Percentiles rank a stretch among this genome's conserved stretches.
phyloP scores from a whole-genome alignment of 2,113 vertebrate genomes.

The Peromyscus californicus region DNA sequence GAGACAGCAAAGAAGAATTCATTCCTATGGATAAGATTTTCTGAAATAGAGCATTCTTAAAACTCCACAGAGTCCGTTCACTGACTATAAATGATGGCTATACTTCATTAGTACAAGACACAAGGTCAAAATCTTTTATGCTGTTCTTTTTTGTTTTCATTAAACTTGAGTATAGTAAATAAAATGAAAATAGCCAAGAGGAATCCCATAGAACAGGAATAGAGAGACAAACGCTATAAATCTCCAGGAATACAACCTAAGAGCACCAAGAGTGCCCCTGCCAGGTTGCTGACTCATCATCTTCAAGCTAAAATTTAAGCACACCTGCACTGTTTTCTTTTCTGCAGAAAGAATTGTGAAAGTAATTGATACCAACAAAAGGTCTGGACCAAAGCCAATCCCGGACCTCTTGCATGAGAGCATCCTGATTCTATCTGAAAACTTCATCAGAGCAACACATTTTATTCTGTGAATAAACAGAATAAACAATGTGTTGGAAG shows the following conservation, averaged over 20 bases:
- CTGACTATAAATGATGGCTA: constrained; percentile 18
- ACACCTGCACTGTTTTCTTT: neutral
- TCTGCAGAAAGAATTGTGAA: neutral
- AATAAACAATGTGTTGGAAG: neutral
- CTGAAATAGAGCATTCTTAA: neutral
- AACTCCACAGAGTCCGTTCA: neutral
- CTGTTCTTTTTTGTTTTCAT: neutral
- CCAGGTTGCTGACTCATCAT: neutral
- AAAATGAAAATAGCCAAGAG: constrained; percentile 9
- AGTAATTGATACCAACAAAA: neutral
- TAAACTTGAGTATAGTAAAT: constrained; percentile 41
- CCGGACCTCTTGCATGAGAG: neutral
- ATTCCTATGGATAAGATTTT: neutral
- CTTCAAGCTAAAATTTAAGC: neutral
- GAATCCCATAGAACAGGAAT: neutral
- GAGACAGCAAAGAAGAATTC: neutral
- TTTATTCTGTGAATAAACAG: neutral
- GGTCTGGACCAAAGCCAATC: neutral
- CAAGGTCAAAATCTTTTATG: neutral
- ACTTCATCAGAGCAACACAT: neutral
- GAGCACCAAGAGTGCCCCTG: neutral
- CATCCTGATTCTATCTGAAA: constrained; percentile 27
- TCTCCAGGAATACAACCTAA: neutral
- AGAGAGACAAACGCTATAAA: neutral
- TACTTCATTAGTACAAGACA: neutral